These are phyloP conservation scores for Blastomussa wellsi DNA, from an alignment of 92 coral and sea anemone species.

Conservation along the genomic window DNA sequence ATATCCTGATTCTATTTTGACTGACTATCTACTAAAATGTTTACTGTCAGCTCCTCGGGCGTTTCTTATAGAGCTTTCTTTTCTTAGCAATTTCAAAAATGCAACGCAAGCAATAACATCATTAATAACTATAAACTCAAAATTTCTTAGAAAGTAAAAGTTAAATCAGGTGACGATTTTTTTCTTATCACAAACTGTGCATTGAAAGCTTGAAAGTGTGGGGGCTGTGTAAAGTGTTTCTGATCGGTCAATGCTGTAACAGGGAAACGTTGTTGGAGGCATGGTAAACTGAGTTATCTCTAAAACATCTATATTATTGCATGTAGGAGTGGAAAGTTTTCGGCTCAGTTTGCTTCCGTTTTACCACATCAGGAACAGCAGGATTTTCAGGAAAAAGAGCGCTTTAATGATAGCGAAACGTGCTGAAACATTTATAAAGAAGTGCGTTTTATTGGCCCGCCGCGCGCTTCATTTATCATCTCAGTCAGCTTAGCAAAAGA, in stretches of 20 bases:
- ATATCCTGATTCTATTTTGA: not conserved
- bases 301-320: not conserved
- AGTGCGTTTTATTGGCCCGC: not conserved
- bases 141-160: not conserved
- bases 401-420: not conserved
- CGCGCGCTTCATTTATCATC: not conserved
- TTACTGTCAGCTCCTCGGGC: not conserved
- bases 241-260: not conserved
- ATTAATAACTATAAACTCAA: not conserved
- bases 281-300: not conserved
- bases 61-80: not conserved
- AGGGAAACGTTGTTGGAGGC: slow-evolving; percentile 15
- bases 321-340: slow-evolving; percentile 3
- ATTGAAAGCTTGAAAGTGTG: not conserved
- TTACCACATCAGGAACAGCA: slow-evolving; percentile 13
- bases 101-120: not conserved
- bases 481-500: not conserved
- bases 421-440: not conserved
- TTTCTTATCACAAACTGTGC: not conserved
- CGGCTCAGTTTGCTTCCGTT: slow-evolving; percentile 21
- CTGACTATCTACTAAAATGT: not conserved
- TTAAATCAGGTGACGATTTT: not conserved
- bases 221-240: not conserved
- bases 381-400: not conserved
- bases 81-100: not conserved